A percentile compares a stretch with the other conserved stretches of the same genome.
These are phyloP conservation scores for Palythoa heliodiscus DNA, from an alignment of 92 coral and sea anemone species.

Conservation along the genomic window DNA sequence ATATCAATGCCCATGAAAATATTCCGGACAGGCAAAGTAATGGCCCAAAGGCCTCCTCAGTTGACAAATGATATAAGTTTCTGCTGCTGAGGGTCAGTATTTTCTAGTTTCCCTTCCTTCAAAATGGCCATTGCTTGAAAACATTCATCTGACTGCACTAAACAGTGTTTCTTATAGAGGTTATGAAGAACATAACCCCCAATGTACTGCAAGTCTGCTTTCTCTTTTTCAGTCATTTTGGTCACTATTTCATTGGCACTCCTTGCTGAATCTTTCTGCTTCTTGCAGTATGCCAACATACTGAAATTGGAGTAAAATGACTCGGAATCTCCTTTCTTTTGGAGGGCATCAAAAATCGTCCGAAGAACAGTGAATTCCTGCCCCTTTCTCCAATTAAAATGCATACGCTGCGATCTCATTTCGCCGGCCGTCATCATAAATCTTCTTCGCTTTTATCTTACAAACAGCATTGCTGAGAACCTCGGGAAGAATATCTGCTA, in stretches of 20 bases:
- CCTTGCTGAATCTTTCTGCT: constrained; percentile 11
- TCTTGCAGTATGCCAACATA: too few species aligned
- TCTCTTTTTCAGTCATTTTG: constrained; percentile 43
- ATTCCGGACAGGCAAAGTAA: constrained; percentile 41
- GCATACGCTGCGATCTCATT: constrained; percentile 44
- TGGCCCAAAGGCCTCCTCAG: constrained; percentile 53
- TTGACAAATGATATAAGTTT: constrained; percentile 44
- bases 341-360: constrained; percentile 50
- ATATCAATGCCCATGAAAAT: constrained; percentile 27
- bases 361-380: constrained; percentile 56
- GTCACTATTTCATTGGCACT: constrained; percentile 21
- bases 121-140: constrained; percentile 61
- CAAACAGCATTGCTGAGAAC: constrained; percentile 15
- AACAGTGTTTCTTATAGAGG: constrained; percentile 39
- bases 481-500: constrained; percentile 26
- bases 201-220: constrained; percentile 56
- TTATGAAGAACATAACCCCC: constrained; percentile 57
- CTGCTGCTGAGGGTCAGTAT: constrained; percentile 33
- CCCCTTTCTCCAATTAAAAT: constrained; percentile 43
- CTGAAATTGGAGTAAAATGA: too few species aligned
- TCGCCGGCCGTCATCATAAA: constrained; percentile 33
- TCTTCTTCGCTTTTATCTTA: constrained; percentile 28
- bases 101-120: constrained; percentile 52
- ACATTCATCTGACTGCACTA: constrained; percentile 2
- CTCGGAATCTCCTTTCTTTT: constrained; percentile 57